A percentile compares a stretch with the other conserved stretches of the same genome.
Evolutionary conservation across 2,888 invertebrate genomes (phyloP).

Genomic region (Mythimna vitellina): DNA sequence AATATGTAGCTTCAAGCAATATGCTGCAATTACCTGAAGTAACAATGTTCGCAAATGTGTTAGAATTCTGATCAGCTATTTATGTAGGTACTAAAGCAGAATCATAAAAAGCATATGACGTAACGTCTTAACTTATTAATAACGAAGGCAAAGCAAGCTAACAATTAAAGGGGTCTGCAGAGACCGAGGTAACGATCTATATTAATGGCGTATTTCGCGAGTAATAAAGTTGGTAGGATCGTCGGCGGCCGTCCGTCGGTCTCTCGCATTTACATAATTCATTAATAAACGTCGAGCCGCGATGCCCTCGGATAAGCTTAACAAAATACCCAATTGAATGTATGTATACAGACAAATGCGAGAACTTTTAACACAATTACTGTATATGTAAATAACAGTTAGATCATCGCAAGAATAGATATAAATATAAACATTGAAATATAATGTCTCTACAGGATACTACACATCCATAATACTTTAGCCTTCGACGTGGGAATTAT

Average conservation of each 20-base stretch:
- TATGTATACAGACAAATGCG: conserved; percentile 71
- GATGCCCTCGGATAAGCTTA: conserved; percentile 85
- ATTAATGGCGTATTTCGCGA: conserved; percentile 80
- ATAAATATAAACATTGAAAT: background rate
- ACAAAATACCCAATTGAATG: conserved; percentile 80
- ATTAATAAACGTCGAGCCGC: conserved; percentile 85
- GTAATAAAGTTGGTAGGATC: conserved; percentile 79
- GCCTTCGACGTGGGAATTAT: conserved; percentile 42
- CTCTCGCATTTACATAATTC: conserved; percentile 85
- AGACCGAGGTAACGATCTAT: conserved; percentile 63
- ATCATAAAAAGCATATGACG: conserved; percentile 40
- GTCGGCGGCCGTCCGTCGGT: conserved; percentile 71
- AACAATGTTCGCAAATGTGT: conserved; percentile 49
- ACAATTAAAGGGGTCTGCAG: conserved; percentile 59
- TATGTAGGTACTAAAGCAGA: conserved; percentile 35
- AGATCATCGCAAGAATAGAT: conserved; percentile 39
- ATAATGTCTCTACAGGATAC: conserved; percentile 28
- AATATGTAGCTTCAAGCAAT: conserved; percentile 42
- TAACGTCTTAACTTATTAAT: conserved; percentile 45
- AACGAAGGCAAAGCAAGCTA: conserved; percentile 45
- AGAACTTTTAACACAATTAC: conserved; percentile 66
- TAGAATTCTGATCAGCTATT: conserved; percentile 37
- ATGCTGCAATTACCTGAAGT: conserved; percentile 39
- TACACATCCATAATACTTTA: conserved; percentile 22
- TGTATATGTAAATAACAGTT: conserved; percentile 43